A percentile compares a stretch with the other conserved stretches of the same genome.
phyloP scores from a whole-genome alignment of 2,113 vertebrate species.

The Formicarius rufipectus region DNA sequence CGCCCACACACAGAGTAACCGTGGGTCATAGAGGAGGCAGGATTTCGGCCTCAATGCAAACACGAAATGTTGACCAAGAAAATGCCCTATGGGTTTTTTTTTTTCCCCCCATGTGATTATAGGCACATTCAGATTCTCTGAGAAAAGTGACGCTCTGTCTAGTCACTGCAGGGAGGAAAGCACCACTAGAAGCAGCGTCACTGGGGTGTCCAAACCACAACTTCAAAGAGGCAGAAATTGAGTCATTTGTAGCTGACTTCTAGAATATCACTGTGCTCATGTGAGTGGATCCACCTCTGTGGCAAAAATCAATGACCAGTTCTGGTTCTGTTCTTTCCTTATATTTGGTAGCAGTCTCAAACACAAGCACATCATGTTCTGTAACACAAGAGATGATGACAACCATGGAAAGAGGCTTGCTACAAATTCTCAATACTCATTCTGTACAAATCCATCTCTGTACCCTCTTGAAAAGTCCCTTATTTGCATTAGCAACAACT shows the following conservation, averaged over 20 bases:
- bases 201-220: slow-evolving; percentile 44
- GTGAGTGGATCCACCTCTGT: slow-evolving; percentile 21
- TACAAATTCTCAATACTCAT: background rate
- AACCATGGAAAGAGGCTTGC: background rate
- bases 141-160: slow-evolving; percentile 27
- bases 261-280: background rate
- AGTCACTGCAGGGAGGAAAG: slow-evolving; percentile 50
- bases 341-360: background rate
- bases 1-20: slow-evolving; percentile 15
- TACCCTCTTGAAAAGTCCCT: background rate
- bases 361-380: background rate
- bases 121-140: slow-evolving; percentile 36
- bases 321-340: slow-evolving; percentile 10
- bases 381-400: background rate
- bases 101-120: slow-evolving; percentile 4
- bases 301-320: background rate
- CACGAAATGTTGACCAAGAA: slow-evolving; percentile 18
- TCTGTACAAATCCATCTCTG: background rate
- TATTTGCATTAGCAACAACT: background rate
- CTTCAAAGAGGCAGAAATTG: background rate
- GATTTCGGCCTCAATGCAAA: slow-evolving; percentile 64
- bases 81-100: background rate
- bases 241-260: slow-evolving; percentile 43
- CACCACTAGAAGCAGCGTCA: slow-evolving; percentile 21
- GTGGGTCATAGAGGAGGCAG: slow-evolving; percentile 19